Evolutionary conservation across 1,140 invertebrate genomes (phyloP), one percentile per base, ranked within the genome.

Genomic region (Drosophila ironensis): DNA sequence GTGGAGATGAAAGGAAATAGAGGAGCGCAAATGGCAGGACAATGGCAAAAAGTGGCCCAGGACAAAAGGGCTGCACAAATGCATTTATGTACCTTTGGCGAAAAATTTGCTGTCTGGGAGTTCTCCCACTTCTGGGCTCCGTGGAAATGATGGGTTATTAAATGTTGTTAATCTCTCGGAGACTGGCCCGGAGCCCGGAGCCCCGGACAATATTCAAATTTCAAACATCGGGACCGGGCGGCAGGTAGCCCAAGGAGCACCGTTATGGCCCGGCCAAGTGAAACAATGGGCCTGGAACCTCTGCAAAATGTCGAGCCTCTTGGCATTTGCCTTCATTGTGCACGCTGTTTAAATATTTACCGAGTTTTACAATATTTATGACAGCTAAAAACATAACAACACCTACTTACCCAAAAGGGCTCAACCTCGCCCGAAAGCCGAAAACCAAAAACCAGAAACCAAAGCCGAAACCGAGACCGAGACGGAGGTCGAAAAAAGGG

Each of bases 331-430:
- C 80, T 86, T 84, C 80, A 84, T 84, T 84, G 80, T 84, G 81
- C 66, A 72, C 66, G 70, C 74, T 80, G 74, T 80, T 87, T 80
- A 86, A 86, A 86, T 86, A 86, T 86, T 86, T 86, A 86, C 81
- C 48, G 74, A 86, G 71, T 86, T 86, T 87, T 86, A 87, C 75
- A 86, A 81, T 86, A 86, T 86, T 86, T 86, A 86, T 86, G 80
- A 86, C 80, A 87, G 81, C 75, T 86, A 86, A 86, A 86, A 86
- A 86, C 75, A 86, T 86, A 86, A 87, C 75, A 86, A 80, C 71
- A 86, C 81, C 75, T 86, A 86, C 74, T 80, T 60, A 60, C 59
- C 28, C 37, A 45, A 64, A 54, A 63, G 60, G 60, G 59, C 54
- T 60, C 59, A 61, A 16, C 27, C 37, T 46, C 24, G 19, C 12